Conservation (phyloP, 2,888 invertebrate species). For the Cryptophagus acutangulus region DNA sequence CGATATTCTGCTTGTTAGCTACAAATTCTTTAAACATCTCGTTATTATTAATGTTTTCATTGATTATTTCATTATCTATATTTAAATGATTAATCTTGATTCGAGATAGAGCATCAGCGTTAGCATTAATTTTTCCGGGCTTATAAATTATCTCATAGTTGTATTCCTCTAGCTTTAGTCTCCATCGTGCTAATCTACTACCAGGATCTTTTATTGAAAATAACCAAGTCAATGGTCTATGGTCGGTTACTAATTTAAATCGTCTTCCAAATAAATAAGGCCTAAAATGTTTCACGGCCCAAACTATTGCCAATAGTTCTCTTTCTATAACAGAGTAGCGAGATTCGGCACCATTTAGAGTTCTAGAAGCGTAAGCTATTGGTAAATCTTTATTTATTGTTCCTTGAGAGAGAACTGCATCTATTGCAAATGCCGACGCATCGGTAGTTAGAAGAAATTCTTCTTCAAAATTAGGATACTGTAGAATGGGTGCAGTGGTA, state of each 20-base stretch:
- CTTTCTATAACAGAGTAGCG: constrained; percentile 24
- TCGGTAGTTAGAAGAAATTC: constrained; percentile 26
- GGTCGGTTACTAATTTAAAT: constrained; percentile 37
- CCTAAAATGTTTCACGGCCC: constrained; percentile 18
- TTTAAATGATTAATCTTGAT: constrained; percentile 13
- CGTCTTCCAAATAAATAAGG: constrained; percentile 23
- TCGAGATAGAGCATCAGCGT: constrained; percentile 21
- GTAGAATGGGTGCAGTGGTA: constrained; percentile 15
- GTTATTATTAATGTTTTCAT: not conserved
- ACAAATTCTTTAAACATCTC: not conserved
- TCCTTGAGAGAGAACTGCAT: constrained; percentile 24
- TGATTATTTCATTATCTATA: too few relatives aligned
- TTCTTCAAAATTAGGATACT: constrained; percentile 24
- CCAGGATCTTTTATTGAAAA: constrained; percentile 28
- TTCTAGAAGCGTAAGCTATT: constrained; percentile 25
- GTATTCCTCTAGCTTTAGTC: constrained; percentile 31
- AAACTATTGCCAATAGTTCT: constrained; percentile 28
- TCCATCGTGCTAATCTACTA: constrained; percentile 32
- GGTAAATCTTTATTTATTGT: constrained; percentile 19
- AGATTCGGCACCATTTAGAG: constrained; percentile 20
- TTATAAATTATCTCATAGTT: constrained; percentile 32
- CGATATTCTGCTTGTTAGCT: not conserved
- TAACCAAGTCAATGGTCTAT: constrained; percentile 32
- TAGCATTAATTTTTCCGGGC: constrained; percentile 23
- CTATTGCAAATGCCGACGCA: constrained; percentile 25